Base-by-base conservation (phyloP, 2,797 vertebrate genomes). In the Poecilia gillii region DNA sequence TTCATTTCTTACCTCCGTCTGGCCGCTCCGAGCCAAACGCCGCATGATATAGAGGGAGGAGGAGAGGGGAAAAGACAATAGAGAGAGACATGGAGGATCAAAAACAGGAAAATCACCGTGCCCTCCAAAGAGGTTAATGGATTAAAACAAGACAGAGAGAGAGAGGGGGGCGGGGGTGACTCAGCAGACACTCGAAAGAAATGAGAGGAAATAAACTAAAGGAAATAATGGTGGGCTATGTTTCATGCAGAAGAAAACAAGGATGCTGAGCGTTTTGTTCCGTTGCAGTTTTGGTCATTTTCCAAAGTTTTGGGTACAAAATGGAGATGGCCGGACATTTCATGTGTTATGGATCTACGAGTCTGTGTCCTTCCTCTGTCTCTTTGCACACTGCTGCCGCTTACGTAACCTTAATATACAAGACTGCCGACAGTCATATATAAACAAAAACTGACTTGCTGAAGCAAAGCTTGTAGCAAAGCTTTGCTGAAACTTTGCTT, bases 1-100 rank as follows among this genome's bases (percentile, higher is more conserved):
- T 94, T 95, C 85, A 92, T 93, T 93, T 91, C 92, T 93, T 92
- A 92, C 89, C 90, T 87, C 88, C 0, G 87, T 47, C 84, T 55
- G 28, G 78, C 73, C 72, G 45, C 84, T 59, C 74, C 73, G 82
- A 87, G 91, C 88, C 90, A 83, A 90, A 51, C 79, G 6, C 85
- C 0, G 84, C 82, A 68, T 70, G 88, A 75, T 82, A 72, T 28
- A 71, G 83, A 84, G 79, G 70, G 78, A 75, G 74, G 75, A 74
- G 75, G 73, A 77, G 64, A 77, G 33, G 23, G 51, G 16, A 43
- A n/a, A 76, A 81, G 80, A 87, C 77, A 77, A 79, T 88, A 72
- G 87, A 81, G 72, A 62, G 51, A 53, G 85, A 92, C 79, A 85
- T 82, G 72, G 72, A 70, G 82, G 79, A 87, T 87, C 76, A 82